These are phyloP conservation scores for Diorhabda carinulata DNA, from an alignment of 1,140 invertebrate species.

Conservation along the genomic window DNA sequence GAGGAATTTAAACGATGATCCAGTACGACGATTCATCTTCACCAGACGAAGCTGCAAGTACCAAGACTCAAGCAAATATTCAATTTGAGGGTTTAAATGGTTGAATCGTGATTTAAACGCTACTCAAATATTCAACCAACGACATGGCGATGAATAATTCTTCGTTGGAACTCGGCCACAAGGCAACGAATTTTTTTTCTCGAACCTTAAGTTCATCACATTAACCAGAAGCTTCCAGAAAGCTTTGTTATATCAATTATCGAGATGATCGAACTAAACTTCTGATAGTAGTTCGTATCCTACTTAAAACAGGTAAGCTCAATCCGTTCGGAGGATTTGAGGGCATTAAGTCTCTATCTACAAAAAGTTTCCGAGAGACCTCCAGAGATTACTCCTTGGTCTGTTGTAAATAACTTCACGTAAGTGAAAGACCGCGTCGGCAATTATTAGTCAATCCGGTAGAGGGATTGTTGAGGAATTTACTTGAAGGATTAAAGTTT, in stretches of 20 bases:
- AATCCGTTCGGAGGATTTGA: neutral
- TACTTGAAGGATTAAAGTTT: conserved; percentile 3
- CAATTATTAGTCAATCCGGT: neutral
- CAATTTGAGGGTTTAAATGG: no score
- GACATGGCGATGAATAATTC: no score
- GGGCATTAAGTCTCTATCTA: neutral
- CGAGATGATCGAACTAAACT: neutral
- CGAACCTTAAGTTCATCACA: no score
- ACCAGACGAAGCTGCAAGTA: no score
- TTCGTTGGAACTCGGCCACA: no score
- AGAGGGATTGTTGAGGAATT: neutral
- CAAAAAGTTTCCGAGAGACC: neutral
- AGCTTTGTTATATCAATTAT: neutral
- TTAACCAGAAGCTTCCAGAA: neutral
- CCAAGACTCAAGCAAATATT: no score
- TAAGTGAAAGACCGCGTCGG: neutral
- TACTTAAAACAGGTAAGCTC: neutral
- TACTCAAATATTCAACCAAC: no score
- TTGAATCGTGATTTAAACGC: no score
- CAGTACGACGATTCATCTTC: no score
- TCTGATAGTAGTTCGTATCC: neutral
- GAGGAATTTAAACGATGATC: no score
- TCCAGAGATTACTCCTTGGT: neutral
- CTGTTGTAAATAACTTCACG: neutral
- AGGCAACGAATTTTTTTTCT: no score